phyloP scores from a whole-genome alignment of 2,888 invertebrate species.

The Malthinus flaveolus region DNA sequence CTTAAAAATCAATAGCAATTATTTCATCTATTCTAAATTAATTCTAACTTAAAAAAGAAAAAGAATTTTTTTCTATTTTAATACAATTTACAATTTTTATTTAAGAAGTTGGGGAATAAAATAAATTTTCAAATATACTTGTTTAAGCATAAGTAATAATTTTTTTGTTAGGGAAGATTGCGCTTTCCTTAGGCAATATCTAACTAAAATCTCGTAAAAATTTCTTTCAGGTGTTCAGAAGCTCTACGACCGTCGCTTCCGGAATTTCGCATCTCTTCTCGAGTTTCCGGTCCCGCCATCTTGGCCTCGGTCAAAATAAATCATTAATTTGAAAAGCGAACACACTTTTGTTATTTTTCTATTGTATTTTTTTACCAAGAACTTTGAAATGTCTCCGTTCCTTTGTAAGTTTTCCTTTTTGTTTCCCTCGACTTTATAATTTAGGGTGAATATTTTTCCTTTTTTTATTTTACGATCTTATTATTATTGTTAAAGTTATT shows the following conservation, averaged over 20 bases:
- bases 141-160: background rate
- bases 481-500: constrained; percentile 13
- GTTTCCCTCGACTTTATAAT: constrained; percentile 36
- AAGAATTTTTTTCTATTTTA: background rate
- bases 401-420: constrained; percentile 31
- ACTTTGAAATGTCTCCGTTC: constrained; percentile 37
- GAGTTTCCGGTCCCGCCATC: constrained; percentile 38
- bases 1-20: too few species aligned
- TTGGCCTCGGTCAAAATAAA: constrained; percentile 43
- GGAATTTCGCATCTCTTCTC: constrained; percentile 35
- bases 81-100: background rate
- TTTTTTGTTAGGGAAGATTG: too few species aligned
- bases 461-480: constrained; percentile 6
- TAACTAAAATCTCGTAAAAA: constrained; percentile 19
- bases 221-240: constrained; percentile 26
- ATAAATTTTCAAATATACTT: background rate
- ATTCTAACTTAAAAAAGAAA: too few species aligned
- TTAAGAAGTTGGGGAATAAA: too few species aligned
- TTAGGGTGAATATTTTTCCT: constrained; percentile 25
- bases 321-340: constrained; percentile 46
- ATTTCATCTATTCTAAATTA: too few species aligned
- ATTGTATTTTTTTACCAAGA: constrained; percentile 32
- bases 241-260: constrained; percentile 26
- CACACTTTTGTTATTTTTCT: constrained; percentile 36
- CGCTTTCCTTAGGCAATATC: background rate